Evolutionary conservation across 1,140 invertebrate species (phyloP).

Genomic region (Phymorhynchus buccinoides): DNA sequence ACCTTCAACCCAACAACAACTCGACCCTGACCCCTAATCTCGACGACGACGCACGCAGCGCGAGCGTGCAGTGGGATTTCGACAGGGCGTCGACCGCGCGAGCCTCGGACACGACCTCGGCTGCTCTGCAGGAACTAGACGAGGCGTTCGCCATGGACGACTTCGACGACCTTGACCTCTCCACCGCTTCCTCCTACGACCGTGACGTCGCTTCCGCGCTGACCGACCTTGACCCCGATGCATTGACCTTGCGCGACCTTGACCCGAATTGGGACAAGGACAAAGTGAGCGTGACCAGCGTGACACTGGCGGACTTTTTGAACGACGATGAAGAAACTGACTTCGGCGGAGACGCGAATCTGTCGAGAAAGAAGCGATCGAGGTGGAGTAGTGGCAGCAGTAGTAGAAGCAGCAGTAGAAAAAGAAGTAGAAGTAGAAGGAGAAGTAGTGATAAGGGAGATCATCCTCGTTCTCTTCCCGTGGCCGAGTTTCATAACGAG

Average conservation of each 20-base stretch:
- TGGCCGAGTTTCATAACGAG: conserved; percentile 43
- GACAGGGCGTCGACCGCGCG: neutral
- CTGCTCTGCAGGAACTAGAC: neutral
- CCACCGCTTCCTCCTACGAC: neutral
- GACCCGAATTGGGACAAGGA: neutral
- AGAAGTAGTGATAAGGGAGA: neutral
- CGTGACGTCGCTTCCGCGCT: neutral
- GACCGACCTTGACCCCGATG: neutral
- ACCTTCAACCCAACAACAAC: too few relatives aligned
- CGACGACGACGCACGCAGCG: too few relatives aligned
- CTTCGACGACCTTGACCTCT: neutral
- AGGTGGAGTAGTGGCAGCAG: neutral
- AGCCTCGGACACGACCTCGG: neutral
- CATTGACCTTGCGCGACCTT: neutral
- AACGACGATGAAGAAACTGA: neutral
- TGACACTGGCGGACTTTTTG: conserved; percentile 19
- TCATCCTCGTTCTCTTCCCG: neutral
- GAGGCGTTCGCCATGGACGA: neutral
- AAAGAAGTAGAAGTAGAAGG: too few relatives aligned
- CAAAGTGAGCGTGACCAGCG: conserved; percentile 25
- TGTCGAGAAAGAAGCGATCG: neutral
- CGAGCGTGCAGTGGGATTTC: neutral
- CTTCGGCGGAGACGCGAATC: neutral
- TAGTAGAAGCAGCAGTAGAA: neutral
- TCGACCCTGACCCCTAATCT: too few relatives aligned